Evolutionary conservation across 2,888 invertebrate species (phyloP), one percentile per base, ranked within the genome.

Genomic region (Sepioteuthis lessoniana): DNA sequence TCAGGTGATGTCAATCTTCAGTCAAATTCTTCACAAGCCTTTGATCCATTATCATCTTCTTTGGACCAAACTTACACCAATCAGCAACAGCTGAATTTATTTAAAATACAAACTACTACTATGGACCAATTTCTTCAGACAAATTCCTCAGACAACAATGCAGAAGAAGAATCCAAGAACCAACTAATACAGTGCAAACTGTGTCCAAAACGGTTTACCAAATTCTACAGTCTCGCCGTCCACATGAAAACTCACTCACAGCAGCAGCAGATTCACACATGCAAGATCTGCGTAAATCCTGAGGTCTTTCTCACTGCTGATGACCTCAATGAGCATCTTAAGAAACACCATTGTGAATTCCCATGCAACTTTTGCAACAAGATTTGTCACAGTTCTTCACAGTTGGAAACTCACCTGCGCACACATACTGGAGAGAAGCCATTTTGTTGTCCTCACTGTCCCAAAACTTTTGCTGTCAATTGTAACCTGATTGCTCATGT

Each of bases 151-250:
- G 76, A 76, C n/a, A n/a, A 76, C n/a, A 91, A 38, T 16, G 13
- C 91, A 42, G 91, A 91, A 31, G 91, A 91, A 31, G 91, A 91
- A 25, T 91, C 91, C 28, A 91, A 91, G 91, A 91, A 42, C 3
- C 91, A 91, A 91, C 91, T 91, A 3, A 91, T 91, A 38, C 38
- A 91, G 91, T 91, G 91, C 91, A 91, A 91, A 42, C 91, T 42
- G 31, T 91, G 91, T 16, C 91, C 91, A 25, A 91, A 91, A 46
- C 38, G 46, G 4, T 91, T 91, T 25, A 91, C 91, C 28, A 91
- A 91, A 91, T 3, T 91, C 38, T 91, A 91, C 91, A 91, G 91
- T 28, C 91, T 91, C 19, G 38, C 91, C 38, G 91, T 91, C 91
- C 91, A 91, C 42, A 91, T 91, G 91, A 91, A 91, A 91, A 31